phyloP scores from a whole-genome alignment of 1,140 invertebrate genomes.

The Panagrolaimus sp. region DNA sequence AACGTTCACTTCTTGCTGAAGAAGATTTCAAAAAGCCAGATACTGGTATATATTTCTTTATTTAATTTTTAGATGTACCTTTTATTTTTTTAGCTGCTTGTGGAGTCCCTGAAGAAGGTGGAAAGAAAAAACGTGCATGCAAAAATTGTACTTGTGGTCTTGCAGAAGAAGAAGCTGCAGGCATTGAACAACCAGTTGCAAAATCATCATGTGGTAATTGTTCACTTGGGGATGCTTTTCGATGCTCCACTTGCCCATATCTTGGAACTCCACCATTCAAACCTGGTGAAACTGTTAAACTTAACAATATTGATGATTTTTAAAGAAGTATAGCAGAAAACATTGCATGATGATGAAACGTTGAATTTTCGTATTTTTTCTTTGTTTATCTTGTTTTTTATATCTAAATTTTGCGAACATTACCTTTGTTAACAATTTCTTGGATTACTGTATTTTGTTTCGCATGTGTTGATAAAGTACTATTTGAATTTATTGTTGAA shows the following conservation, averaged over 20 bases:
- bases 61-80: too few relatives aligned
- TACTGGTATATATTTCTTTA: slow-evolving; percentile 5
- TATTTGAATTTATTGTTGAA: too few relatives aligned
- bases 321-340: slow-evolving; percentile 19
- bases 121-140: slow-evolving; percentile 81
- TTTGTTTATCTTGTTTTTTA: too few relatives aligned
- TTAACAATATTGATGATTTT: slow-evolving; percentile 50
- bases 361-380: too few relatives aligned
- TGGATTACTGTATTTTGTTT: too few relatives aligned
- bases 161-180: slow-evolving; percentile 70
- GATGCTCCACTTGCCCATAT: slow-evolving; percentile 93
- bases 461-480: too few relatives aligned
- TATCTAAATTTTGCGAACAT: too few relatives aligned
- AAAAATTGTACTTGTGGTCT: slow-evolving; percentile 95
- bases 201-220: slow-evolving; percentile 96
- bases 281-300: slow-evolving; percentile 77
- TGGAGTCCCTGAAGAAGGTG: slow-evolving; percentile 29
- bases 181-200: slow-evolving; percentile 57
- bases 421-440: too few relatives aligned
- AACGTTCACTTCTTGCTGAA: slow-evolving; percentile 32
- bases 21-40: slow-evolving; percentile 39
- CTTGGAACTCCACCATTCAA: slow-evolving; percentile 97
- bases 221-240: slow-evolving; percentile 95
- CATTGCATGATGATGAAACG: too few relatives aligned
- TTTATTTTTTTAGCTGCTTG: slow-evolving; percentile 30